Evolutionary conservation across 1,140 invertebrate genomes (phyloP).

Genomic region (Bombus fervidus): DNA sequence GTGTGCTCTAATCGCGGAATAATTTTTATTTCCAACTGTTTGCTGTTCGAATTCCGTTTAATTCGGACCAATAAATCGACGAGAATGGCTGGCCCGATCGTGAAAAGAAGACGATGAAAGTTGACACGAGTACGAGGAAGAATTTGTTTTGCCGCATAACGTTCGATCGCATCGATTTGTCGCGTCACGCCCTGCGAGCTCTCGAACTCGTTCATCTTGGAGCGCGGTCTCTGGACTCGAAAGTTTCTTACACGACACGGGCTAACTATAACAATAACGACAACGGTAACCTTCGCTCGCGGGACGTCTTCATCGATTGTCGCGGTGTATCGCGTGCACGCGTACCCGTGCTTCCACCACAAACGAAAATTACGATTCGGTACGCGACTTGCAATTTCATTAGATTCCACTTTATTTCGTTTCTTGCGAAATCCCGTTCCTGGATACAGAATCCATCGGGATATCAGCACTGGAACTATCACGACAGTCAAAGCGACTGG

Average conservation of each 20-base stretch:
- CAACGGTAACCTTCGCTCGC: neutral
- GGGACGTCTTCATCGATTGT: conserved; percentile 35
- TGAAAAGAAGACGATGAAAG: too few relatives aligned
- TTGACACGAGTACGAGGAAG: neutral
- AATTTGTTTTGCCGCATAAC: conserved; percentile 23
- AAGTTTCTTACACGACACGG: neutral
- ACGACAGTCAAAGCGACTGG: too few relatives aligned
- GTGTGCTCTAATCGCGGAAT: too few relatives aligned
- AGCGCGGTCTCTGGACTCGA: neutral
- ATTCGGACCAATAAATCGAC: too few relatives aligned
- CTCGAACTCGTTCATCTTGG: neutral
- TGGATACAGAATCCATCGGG: too few relatives aligned
- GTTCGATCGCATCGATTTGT: conserved; percentile 62
- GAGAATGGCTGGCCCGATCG: too few relatives aligned
- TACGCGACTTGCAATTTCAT: neutral
- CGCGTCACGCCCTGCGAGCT: conserved; percentile 50
- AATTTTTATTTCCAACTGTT: too few relatives aligned
- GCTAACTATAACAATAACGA: too few relatives aligned
- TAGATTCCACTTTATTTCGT: neutral
- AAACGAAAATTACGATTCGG: neutral
- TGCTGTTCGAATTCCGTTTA: too few relatives aligned
- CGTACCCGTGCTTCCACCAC: too few relatives aligned
- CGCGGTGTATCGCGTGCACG: neutral
- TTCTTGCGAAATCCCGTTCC: too few relatives aligned
- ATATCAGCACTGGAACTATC: too few relatives aligned